Percentiles rank a stretch among this genome's conserved stretches.
Evolutionary conservation across 2,113 vertebrate genomes (phyloP).

Genomic region (Xiphophorus hellerii): DNA sequence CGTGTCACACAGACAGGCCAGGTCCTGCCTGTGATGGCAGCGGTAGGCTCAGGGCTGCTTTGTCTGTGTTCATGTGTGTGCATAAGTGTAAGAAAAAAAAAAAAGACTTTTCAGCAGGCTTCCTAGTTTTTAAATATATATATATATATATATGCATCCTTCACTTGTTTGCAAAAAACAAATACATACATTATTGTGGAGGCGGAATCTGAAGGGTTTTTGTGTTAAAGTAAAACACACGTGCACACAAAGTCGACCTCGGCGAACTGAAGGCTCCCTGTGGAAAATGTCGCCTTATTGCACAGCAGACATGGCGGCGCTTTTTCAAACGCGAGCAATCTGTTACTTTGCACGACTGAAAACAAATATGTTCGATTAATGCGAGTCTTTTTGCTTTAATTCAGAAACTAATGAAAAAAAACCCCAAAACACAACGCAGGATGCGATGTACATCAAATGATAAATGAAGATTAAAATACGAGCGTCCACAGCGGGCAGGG

Average conservation of each 20-base stretch:
- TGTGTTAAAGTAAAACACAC: slow-evolving; percentile 28
- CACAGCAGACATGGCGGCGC: neutral
- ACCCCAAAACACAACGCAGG: neutral
- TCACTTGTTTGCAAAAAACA: slow-evolving; percentile 49
- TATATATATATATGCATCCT: slow-evolving; percentile 42
- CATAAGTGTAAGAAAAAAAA: neutral
- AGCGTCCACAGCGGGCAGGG: slow-evolving; percentile 32
- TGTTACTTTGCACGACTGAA: neutral
- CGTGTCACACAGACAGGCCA: slow-evolving; percentile 71
- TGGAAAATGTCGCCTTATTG: neutral
- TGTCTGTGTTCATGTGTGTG: slow-evolving; percentile 61
- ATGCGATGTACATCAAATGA: slow-evolving; percentile 25
- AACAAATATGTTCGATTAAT: slow-evolving; percentile 4
- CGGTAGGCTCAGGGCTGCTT: slow-evolving; percentile 61
- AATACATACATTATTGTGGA: slow-evolving; percentile 38
- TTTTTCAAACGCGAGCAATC: neutral
- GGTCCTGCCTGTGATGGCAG: slow-evolving; percentile 54
- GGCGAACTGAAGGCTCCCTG: slow-evolving; percentile 2
- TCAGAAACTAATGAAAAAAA: slow-evolving; percentile 23
- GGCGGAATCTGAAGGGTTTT: slow-evolving; percentile 40
- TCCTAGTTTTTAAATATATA: slow-evolving; percentile 34
- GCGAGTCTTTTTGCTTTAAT: neutral
- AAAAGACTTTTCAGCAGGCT: slow-evolving; percentile 30
- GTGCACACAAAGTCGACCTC: neutral
- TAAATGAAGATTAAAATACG: slow-evolving; percentile 33